Evolutionary conservation across 1,140 invertebrate species (phyloP).

Genomic region (Atopsyche davidsoni): DNA sequence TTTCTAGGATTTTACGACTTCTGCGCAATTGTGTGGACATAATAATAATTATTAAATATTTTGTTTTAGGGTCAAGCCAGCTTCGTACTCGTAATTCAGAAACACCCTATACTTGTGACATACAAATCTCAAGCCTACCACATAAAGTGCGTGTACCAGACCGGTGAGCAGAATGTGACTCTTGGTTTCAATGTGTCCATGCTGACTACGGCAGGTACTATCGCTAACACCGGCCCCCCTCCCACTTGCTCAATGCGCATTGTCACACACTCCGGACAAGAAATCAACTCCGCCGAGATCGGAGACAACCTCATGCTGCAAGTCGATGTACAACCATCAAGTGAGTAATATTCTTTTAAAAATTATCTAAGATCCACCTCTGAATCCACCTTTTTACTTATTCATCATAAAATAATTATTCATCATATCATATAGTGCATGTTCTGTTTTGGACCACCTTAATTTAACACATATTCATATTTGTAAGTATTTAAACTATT

Average conservation of each 20-base stretch:
- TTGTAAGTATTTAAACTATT: constrained; percentile 1
- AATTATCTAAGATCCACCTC: no score
- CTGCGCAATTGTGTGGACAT: no score
- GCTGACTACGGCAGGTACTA: constrained; percentile 90
- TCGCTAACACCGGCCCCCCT: constrained; percentile 90
- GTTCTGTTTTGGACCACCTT: no score
- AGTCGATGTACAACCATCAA: constrained; percentile 87
- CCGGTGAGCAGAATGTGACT: constrained; percentile 88
- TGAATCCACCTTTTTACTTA: background rate
- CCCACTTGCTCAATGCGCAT: constrained; percentile 91
- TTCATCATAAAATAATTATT: background rate
- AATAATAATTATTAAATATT: constrained; percentile 23
- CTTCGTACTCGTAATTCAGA: constrained; percentile 89
- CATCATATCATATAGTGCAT: no score
- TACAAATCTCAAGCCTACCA: constrained; percentile 92
- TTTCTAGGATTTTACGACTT: no score
- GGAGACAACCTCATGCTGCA: constrained; percentile 86
- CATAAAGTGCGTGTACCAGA: constrained; percentile 91
- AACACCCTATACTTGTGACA: constrained; percentile 92
- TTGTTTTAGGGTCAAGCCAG: constrained; percentile 74
- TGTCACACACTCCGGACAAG: constrained; percentile 76
- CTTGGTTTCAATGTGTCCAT: constrained; percentile 92
- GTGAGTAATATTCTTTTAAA: constrained; percentile 49
- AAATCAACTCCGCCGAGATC: constrained; percentile 86
- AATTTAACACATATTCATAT: background rate